Evolutionary conservation across 1,140 invertebrate genomes (phyloP).

Genomic region (Zelostemma sp.): DNA sequence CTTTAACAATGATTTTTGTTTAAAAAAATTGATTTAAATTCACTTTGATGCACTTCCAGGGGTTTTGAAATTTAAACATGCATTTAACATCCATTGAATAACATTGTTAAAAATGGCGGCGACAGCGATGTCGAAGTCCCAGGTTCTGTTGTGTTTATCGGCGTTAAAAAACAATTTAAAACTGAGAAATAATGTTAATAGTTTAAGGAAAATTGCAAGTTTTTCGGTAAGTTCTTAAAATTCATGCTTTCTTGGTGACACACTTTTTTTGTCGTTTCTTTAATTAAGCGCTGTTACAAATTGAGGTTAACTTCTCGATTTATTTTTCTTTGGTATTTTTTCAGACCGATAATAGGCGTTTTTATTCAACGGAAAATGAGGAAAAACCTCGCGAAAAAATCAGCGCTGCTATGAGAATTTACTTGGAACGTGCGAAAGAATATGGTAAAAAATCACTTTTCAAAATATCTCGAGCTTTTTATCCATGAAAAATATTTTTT

Average conservation of each 20-base stretch:
- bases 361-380: neutral
- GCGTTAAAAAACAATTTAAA: neutral
- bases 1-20: no score
- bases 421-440: slow-evolving; percentile 83
- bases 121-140: neutral
- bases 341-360: neutral
- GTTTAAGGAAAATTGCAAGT: neutral
- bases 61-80: no score
- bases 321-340: neutral
- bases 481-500: slow-evolving; percentile 23
- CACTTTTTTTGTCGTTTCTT: neutral
- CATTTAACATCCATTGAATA: neutral
- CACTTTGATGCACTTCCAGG: no score
- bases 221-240: neutral
- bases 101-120: slow-evolving; percentile 1
- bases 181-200: neutral
- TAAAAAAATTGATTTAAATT: no score
- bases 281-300: neutral
- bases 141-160: neutral
- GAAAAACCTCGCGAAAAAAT: slow-evolving; percentile 67
- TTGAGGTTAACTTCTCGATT: neutral
- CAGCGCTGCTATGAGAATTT: slow-evolving; percentile 90
- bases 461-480: neutral
- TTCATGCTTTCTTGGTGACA: no score
- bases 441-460: slow-evolving; percentile 73